Evolutionary conservation across 37 sponge, comb jelly and placozoan genomes (phyloP).

Genomic region (Crambe crambe): DNA sequence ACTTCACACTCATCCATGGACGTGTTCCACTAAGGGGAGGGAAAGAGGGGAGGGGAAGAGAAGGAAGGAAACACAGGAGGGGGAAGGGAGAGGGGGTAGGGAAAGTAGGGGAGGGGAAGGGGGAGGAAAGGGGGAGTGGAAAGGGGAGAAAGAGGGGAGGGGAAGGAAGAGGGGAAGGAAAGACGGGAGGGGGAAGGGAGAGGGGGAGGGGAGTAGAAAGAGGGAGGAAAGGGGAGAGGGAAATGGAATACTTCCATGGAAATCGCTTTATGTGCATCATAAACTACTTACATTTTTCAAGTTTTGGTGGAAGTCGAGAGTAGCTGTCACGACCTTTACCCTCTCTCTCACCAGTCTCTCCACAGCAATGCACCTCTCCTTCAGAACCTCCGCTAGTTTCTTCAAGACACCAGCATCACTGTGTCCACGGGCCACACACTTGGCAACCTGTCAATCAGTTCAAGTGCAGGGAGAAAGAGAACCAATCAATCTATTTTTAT

Average conservation of each 20-base stretch:
- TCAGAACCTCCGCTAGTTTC: constrained; percentile 8
- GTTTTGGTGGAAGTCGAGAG: constrained; percentile 31
- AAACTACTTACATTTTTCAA: constrained; percentile 37
- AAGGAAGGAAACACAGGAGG: neutral
- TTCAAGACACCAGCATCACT: neutral
- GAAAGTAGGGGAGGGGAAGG: too few relatives aligned
- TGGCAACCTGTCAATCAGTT: neutral
- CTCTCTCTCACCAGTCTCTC: constrained; percentile 9
- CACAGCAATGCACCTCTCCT: constrained; percentile 2
- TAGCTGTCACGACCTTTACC: neutral
- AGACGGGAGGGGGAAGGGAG: too few relatives aligned
- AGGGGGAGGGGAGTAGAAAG: too few relatives aligned
- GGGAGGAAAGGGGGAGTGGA: too few relatives aligned
- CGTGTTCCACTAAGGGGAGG: constrained; percentile 8
- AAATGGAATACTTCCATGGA: too few relatives aligned
- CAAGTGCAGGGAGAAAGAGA: constrained; percentile 7
- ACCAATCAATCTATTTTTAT: too few relatives aligned
- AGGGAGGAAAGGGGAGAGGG: too few relatives aligned
- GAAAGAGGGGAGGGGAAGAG: neutral
- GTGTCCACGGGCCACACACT: neutral
- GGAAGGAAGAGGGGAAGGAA: too few relatives aligned
- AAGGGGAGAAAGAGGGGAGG: too few relatives aligned
- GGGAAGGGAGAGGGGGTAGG: too few relatives aligned
- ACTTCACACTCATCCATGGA: constrained; percentile 40
- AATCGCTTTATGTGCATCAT: too few relatives aligned